Percentiles rank a stretch among this genome's conserved stretches.
Evolutionary conservation across 2,797 vertebrate genomes (phyloP).

Genomic region (Chloroceryle amazona): DNA sequence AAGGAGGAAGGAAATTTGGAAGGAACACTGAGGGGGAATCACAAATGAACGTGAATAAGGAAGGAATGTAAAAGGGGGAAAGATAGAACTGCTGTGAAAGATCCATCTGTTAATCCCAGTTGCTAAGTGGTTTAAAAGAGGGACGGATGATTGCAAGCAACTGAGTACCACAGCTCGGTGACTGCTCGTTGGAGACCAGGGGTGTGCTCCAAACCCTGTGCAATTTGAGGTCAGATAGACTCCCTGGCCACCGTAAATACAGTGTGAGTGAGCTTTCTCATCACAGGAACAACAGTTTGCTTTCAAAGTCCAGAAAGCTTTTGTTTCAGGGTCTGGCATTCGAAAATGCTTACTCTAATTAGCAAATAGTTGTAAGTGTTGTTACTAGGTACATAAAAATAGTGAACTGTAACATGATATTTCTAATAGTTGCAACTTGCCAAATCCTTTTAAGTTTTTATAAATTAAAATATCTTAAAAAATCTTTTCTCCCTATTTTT

Average conservation of each 20-base stretch:
- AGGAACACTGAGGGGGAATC: not conserved
- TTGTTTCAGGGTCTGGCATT: not conserved
- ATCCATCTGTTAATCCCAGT: not conserved
- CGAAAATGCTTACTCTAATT: not conserved
- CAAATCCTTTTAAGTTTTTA: not conserved
- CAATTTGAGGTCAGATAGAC: not conserved
- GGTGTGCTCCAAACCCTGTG: not conserved
- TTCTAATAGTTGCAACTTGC: not conserved
- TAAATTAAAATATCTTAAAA: not conserved
- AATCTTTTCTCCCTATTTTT: not conserved
- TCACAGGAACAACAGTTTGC: not conserved
- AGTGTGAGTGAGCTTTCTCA: not conserved
- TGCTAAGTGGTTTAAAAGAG: not conserved
- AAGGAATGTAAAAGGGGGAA: not conserved
- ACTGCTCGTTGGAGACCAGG: not conserved
- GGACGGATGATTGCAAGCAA: not conserved
- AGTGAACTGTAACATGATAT: not conserved
- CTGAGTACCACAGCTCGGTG: not conserved
- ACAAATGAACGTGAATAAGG: not conserved
- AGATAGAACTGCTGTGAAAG: not conserved
- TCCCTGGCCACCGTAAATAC: not conserved
- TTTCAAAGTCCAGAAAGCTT: not conserved
- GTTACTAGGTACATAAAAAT: not conserved
- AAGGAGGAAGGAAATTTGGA: not conserved
- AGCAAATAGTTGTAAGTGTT: not conserved